phyloP scores from a whole-genome alignment of 1,140 invertebrate genomes.

The Drosophila subpulchrella region DNA sequence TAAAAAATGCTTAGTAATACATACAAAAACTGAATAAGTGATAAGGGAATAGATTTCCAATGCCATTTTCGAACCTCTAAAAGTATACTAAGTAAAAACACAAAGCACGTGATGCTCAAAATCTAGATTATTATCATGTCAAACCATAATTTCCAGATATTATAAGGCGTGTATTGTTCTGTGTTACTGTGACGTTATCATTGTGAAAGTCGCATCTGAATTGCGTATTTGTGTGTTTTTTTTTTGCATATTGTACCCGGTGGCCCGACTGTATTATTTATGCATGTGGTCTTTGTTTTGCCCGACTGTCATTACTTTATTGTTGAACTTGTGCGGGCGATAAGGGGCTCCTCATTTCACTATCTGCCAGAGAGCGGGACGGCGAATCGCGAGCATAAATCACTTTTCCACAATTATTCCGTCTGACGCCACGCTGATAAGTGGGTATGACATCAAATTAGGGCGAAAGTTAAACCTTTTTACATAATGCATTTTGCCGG shows the following conservation, averaged over 20 bases:
- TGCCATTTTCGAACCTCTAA: background rate
- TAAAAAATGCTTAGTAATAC: background rate
- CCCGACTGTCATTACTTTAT: constrained; percentile 43
- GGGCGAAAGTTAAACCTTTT: constrained; percentile 8
- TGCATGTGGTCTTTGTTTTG: constrained; percentile 63
- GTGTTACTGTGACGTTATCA: constrained; percentile 42
- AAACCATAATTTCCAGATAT: background rate
- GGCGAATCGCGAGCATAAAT: constrained; percentile 39
- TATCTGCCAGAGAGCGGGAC: constrained; percentile 27
- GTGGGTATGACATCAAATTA: constrained; percentile 38
- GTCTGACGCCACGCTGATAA: constrained; percentile 38
- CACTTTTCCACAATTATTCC: constrained; percentile 51
- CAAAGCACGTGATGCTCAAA: background rate
- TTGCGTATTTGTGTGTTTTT: constrained; percentile 9
- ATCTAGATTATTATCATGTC: background rate
- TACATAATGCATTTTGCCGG: constrained; percentile 46
- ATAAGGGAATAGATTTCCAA: background rate
- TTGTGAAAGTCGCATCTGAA: constrained; percentile 29
- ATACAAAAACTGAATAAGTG: background rate
- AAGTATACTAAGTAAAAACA: background rate
- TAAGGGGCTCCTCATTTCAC: constrained; percentile 28
- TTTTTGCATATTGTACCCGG: constrained; percentile 15
- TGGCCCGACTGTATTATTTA: constrained; percentile 31
- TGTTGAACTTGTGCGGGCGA: constrained; percentile 49
- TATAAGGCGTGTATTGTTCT: background rate